A percentile compares a stretch with the other conserved stretches of the same genome.
These are phyloP conservation scores for Psilopogon haemacephalus DNA, from an alignment of 2,113 vertebrate species.

Conservation along the genomic window DNA sequence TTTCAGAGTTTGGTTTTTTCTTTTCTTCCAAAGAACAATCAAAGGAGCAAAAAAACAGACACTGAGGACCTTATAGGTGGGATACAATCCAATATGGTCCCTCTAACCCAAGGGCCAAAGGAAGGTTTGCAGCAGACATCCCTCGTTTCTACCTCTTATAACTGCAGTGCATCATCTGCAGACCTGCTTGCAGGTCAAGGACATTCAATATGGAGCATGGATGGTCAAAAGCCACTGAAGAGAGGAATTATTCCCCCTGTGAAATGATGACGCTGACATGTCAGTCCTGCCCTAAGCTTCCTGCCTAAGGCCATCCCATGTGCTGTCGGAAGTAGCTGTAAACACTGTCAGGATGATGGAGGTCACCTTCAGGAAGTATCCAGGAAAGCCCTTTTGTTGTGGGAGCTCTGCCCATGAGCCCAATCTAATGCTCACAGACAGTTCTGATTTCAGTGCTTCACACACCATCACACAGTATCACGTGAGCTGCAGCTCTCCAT, in stretches of 20 bases:
- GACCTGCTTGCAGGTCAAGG: not conserved
- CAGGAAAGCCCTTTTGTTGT: not conserved
- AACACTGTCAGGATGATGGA: not conserved
- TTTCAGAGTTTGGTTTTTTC: not conserved
- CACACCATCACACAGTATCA: not conserved
- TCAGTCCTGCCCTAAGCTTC: not conserved
- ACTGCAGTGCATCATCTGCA: not conserved
- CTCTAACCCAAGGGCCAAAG: not conserved
- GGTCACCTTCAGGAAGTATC: not conserved
- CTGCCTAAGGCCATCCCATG: not conserved
- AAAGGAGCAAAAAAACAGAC: not conserved
- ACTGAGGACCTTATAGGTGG: not conserved
- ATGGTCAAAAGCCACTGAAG: not conserved
- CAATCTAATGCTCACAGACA: not conserved
- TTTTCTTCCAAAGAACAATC: not conserved
- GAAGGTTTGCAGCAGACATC: not conserved
- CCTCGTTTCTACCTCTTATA: not conserved
- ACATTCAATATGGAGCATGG: not conserved
- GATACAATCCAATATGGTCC: not conserved
- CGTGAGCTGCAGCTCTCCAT: accelerated
- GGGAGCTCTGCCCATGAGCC: not conserved
- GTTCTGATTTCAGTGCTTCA: not conserved
- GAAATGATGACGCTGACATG: not conserved
- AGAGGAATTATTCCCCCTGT: not conserved
- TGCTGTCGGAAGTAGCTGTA: not conserved